Base-by-base conservation (phyloP, 37 sponge, comb jelly and placozoan species). In the Spongilla lacustris region DNA sequence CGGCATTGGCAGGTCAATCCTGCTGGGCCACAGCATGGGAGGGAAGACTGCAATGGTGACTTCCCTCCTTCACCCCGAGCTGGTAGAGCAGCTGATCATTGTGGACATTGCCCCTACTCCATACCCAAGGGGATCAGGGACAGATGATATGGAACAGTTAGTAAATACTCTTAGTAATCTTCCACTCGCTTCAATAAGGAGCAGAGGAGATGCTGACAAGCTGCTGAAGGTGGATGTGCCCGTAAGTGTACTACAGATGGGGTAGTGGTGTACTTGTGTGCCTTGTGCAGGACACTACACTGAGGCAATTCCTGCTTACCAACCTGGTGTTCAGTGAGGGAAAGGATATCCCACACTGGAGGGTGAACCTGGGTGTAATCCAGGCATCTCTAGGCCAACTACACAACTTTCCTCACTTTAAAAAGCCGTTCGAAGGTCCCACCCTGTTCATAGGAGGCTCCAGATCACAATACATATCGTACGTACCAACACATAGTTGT, bases 1-100 rank as follows among this genome's bases (percentile, higher is more conserved):
- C 2, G 37, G 38, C 37, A 38, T 88, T 0, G 73, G 72, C 17
- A 83, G 73, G 24, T 68, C 84, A 21, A 33, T 75, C 67, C 77
- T 96, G 71, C 46, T 96, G 36, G 83, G 98, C 46, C 98, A 97
- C 83, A 97, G 98, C 75, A 93, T 97, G 98, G 98, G 98, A 2
- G 98, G 98, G 0, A 87, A 81, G 80, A 82, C 87, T 8, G 95
- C 92, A 19, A 97, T 97, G 98, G 38, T 73, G 8, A 84, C 89
- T 25, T 87, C 96, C 32, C 92, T 95, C 14, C 23, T 77, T 10
- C 67, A 84, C n/a, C 92, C 96, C 10, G 69, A 82, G 17, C 22
- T 91, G 3, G 88, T 95, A 29, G 92, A 91, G 67, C 28, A 67
- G 35, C 87, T 97, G 71, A 50, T 97, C 0, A 90, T 95, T 19